Conservation (phyloP, 1,140 invertebrate genomes). For the Globodera rostochiensis region DNA sequence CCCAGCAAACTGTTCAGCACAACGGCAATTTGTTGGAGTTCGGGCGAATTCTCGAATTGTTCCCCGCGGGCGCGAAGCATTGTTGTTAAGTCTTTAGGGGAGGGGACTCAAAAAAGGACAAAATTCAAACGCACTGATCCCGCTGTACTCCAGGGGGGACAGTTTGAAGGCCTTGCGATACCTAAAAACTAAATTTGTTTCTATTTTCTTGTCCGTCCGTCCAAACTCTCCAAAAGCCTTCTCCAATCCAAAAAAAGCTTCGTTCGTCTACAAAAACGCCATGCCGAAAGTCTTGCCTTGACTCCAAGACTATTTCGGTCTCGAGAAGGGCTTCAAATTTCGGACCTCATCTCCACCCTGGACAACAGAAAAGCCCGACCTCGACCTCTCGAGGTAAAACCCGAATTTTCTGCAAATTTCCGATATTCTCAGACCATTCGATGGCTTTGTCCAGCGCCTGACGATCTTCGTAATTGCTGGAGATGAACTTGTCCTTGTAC, state of each 20-base stretch:
- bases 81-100: conserved; percentile 79
- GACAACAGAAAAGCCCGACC: too few species aligned
- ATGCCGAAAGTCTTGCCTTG: too few species aligned
- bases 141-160: conserved; percentile 97
- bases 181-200: conserved; percentile 59
- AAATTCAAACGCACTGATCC: conserved; percentile 75
- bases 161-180: conserved; percentile 96
- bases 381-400: too few species aligned
- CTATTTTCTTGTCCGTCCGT: too few species aligned
- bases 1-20: conserved; percentile 96
- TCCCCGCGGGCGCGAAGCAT: conserved; percentile 95
- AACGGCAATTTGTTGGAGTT: conserved; percentile 86
- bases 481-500: conserved; percentile 98
- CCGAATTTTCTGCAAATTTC: too few species aligned
- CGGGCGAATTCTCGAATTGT: conserved; percentile 86
- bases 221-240: too few species aligned
- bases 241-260: too few species aligned
- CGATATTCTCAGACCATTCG: conserved; percentile 74
- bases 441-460: conserved; percentile 89
- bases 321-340: too few species aligned
- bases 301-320: too few species aligned
- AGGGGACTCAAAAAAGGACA: not conserved
- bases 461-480: conserved; percentile 85
- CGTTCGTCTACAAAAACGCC: too few species aligned
- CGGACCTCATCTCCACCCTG: too few species aligned